Conservation (phyloP, 2,888 invertebrate genomes). For the Eilema griseolum region DNA sequence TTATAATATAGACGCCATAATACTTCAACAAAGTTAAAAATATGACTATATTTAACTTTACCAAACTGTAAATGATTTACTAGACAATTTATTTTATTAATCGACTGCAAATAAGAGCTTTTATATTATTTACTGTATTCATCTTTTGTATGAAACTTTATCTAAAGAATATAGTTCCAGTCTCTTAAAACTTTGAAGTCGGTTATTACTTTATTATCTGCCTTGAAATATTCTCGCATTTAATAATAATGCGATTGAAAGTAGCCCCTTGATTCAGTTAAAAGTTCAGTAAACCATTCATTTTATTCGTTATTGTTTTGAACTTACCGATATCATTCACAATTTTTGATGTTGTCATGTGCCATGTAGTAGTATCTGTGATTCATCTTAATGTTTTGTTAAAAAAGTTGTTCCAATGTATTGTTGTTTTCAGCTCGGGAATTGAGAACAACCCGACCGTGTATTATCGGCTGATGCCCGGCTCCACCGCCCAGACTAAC, state of each 20-base stretch:
- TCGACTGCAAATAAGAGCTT: conserved; percentile 6
- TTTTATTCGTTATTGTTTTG: conserved; percentile 22
- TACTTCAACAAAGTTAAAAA: neutral
- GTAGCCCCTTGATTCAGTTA: conserved; percentile 30
- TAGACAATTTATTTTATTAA: neutral
- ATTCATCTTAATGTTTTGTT: conserved; percentile 34
- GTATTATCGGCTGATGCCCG: conserved; percentile 98
- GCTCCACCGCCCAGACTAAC: conserved; percentile 98
- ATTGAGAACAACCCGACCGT: conserved; percentile 98
- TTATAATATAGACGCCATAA: too few relatives aligned
- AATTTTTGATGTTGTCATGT: conserved; percentile 66
- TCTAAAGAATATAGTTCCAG: conserved; percentile 1
- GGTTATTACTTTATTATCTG: neutral
- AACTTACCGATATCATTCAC: conserved; percentile 22
- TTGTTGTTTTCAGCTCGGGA: conserved; percentile 92
- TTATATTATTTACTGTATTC: neutral
- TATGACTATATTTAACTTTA: conserved; percentile 10
- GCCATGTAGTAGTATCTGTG: conserved; percentile 59
- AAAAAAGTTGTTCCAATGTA: conserved; percentile 55
- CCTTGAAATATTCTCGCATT: conserved; percentile 26
- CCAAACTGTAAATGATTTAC: conserved; percentile 43
- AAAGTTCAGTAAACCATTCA: conserved; percentile 31
- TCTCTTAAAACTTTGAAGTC: conserved; percentile 14
- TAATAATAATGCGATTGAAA: conserved; percentile 25
- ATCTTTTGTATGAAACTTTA: neutral